Evolutionary conservation across 2,113 vertebrate species (phyloP), one percentile per base, ranked within the genome.

Genomic region (Cariama cristata): DNA sequence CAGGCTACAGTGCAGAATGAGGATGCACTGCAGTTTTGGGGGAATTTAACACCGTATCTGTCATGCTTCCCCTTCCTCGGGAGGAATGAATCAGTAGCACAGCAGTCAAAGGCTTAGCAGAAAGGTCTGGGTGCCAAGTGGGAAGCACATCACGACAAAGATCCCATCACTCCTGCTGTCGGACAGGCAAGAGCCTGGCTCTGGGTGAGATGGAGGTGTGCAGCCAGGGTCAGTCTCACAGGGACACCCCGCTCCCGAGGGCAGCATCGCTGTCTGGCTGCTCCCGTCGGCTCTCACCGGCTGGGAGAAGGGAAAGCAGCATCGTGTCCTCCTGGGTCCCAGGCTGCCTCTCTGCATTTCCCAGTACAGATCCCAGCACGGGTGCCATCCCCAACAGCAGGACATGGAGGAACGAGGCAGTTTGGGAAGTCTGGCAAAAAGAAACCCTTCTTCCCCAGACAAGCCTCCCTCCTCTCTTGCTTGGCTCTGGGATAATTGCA

Each of bases 341-440:
- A 18, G 40, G 42, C 17, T 21, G 30, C 32, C 12, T 32, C 55
- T 19, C 40, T 11, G 45, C 22, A 5, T 26, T 11, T n/a, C 40
- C 67, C 56, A 47, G 58, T 2, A 2, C 60, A 40, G 24, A 33
- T 3, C 6, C 3, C 72, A 58, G 45, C 2, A 4, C 0, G 2
- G 30, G 6, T 3, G 32, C 73, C 3, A 0, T 19, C 55, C 77
- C 74, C 27, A 50, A 1, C 33, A 64, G 63, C 0, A 0, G 28
- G 44, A 42, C 52, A 63, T 0, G 0, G 17, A 23, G 26, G 4
- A 35, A 15, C 0, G 0, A 81, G 50, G 71, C 64, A 63, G 35
- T 49, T 38, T 9, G 56, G 64, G 33, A 81, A 79, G 27, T 1
- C 33, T 28, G 66, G 18, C 40, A 30, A 33, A 60, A 52, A 64